Evolutionary conservation across 2,888 invertebrate genomes (phyloP).

Genomic region (Acrobasis consociella): DNA sequence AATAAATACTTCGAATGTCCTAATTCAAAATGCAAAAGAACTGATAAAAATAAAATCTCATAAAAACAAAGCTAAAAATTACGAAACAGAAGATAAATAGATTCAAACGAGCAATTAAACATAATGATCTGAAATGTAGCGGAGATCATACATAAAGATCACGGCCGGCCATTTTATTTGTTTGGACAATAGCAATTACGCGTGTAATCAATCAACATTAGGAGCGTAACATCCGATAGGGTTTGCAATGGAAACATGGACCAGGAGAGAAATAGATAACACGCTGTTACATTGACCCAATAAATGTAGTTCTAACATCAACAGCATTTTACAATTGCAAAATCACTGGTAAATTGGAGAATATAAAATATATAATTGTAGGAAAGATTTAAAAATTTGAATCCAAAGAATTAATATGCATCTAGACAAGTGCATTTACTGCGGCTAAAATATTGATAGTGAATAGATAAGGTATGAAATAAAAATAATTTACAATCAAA

Average conservation of each 20-base stretch:
- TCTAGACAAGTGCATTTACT: no score
- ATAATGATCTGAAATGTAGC: constrained; percentile 29
- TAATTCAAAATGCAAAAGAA: no score
- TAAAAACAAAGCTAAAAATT: background rate
- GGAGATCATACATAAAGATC: constrained; percentile 31
- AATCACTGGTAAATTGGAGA: no score
- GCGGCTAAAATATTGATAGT: no score
- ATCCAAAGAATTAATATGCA: no score
- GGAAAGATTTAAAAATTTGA: no score
- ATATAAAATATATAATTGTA: no score
- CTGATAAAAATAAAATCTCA: background rate
- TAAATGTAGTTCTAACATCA: no score
- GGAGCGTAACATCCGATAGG: constrained; percentile 23
- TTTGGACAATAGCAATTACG: constrained; percentile 34
- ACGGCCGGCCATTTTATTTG: constrained; percentile 34
- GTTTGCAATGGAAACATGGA: background rate
- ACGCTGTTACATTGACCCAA: background rate
- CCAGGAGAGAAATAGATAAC: background rate
- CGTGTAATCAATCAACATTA: constrained; percentile 41
- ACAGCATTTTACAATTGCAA: no score
- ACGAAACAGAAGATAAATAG: constrained; percentile 10
- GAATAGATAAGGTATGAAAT: no score
- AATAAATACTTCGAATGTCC: no score
- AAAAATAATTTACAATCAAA: no score
- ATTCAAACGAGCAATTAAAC: constrained; percentile 33